A percentile compares a stretch with the other conserved stretches of the same genome.
Evolutionary conservation across 2,888 invertebrate species (phyloP).

Genomic region (Microdon myrmicae): DNA sequence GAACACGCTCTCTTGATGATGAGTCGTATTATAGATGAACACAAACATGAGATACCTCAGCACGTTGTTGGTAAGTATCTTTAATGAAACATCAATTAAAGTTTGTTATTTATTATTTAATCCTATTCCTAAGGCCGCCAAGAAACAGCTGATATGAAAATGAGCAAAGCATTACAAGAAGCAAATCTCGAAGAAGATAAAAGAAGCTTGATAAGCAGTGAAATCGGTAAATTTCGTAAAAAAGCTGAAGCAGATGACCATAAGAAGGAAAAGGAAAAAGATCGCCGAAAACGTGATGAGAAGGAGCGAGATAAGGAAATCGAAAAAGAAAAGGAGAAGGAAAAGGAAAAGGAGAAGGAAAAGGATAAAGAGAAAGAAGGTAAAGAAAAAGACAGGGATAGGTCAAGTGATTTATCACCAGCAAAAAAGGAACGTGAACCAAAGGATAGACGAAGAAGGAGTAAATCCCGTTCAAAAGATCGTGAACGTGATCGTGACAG

Average conservation of each 20-base stretch:
- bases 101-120: too few relatives aligned
- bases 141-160: constrained; percentile 59
- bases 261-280: constrained; percentile 69
- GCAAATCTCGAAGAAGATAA: constrained; percentile 96
- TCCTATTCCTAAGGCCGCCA: constrained; percentile 56
- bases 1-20: constrained; percentile 79
- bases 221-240: constrained; percentile 97
- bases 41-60: constrained; percentile 67
- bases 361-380: constrained; percentile 62
- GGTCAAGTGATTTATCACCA: constrained; percentile 58
- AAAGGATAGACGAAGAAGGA: constrained; percentile 58
- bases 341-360: constrained; percentile 53
- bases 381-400: constrained; percentile 44
- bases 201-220: constrained; percentile 93
- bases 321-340: constrained; percentile 62
- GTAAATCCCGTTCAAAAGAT: constrained; percentile 67
- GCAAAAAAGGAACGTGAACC: constrained; percentile 57
- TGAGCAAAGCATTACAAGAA: constrained; percentile 76
- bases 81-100: constrained; percentile 18
- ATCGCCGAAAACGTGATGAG: constrained; percentile 66
- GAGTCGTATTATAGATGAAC: constrained; percentile 83
- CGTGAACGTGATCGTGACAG: constrained; percentile 55
- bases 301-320: constrained; percentile 62
- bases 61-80: constrained; percentile 37
- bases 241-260: constrained; percentile 72